Conservation (phyloP, 2,888 invertebrate genomes). For the Nesidiocoris tenuis region DNA sequence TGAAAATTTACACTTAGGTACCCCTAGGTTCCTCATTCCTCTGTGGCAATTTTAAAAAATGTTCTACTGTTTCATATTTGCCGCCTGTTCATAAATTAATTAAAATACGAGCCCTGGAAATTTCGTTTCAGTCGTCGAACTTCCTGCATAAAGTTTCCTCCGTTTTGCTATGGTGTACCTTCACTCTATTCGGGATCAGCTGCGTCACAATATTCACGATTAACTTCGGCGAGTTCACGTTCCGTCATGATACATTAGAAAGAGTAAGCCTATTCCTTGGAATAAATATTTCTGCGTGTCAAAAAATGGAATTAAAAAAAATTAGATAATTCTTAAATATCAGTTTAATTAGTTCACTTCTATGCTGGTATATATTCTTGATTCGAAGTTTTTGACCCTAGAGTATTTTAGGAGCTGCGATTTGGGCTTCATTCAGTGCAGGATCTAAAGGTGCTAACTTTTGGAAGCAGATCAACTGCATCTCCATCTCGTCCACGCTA, state of each 20-base stretch:
- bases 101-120: no score
- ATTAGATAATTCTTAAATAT: no score
- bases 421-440: slow-evolving; percentile 22
- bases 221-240: slow-evolving; percentile 16
- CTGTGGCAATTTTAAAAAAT: no score
- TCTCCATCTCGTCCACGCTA: neutral
- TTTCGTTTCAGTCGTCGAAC: slow-evolving; percentile 6
- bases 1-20: no score
- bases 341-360: no score
- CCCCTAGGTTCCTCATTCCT: no score
- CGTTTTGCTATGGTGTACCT: slow-evolving; percentile 4
- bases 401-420: slow-evolving; percentile 1
- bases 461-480: slow-evolving; percentile 1
- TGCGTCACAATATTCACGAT: neutral
- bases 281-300: no score
- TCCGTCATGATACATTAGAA: neutral
- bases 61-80: no score
- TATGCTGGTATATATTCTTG: no score
- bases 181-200: neutral
- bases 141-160: slow-evolving; percentile 16
- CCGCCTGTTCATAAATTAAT: no score
- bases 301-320: no score
- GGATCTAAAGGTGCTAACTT: neutral
- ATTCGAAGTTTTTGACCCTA: neutral
- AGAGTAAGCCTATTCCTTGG: neutral